Evolutionary conservation across 2,888 invertebrate genomes (phyloP).

Genomic region (Pseudanteris insignis): DNA sequence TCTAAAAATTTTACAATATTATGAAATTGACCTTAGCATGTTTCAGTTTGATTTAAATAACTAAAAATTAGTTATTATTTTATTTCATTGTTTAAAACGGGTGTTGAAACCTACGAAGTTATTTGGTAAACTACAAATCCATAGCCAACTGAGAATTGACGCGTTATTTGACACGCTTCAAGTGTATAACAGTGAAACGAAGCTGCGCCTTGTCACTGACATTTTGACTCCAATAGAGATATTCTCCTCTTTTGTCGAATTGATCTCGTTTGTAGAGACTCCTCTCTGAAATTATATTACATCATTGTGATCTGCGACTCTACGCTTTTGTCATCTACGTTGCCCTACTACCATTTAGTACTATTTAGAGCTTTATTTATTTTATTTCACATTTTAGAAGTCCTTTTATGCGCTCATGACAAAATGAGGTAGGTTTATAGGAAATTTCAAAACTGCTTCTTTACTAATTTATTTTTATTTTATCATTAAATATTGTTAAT

Average conservation of each 20-base stretch:
- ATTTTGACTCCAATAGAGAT: slow-evolving; percentile 35
- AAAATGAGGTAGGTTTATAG: too few species aligned
- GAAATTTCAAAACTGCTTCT: too few species aligned
- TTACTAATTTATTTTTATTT: not conserved
- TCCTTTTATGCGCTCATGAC: too few species aligned
- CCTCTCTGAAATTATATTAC: slow-evolving; percentile 40
- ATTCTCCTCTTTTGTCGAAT: slow-evolving; percentile 36
- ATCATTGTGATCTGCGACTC: slow-evolving; percentile 30
- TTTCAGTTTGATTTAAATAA: too few species aligned
- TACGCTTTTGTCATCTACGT: slow-evolving; percentile 24
- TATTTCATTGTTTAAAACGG: too few species aligned
- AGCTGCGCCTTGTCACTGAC: slow-evolving; percentile 23
- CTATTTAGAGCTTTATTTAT: slow-evolving; percentile 24
- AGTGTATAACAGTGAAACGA: slow-evolving; percentile 31
- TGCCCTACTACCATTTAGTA: slow-evolving; percentile 29
- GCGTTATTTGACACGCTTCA: slow-evolving; percentile 35
- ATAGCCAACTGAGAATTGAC: slow-evolving; percentile 8
- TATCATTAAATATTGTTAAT: too few species aligned
- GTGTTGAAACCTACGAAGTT: too few species aligned
- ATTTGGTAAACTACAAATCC: too few species aligned
- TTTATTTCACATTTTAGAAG: slow-evolving; percentile 1
- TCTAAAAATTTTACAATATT: too few species aligned
- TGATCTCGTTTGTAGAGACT: slow-evolving; percentile 37
- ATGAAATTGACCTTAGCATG: too few species aligned
- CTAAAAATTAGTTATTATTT: too few species aligned